Percentiles rank a stretch among this genome's conserved stretches.
Evolutionary conservation across 2,888 invertebrate species (phyloP).

Genomic region (Drosophila demipolita): DNA sequence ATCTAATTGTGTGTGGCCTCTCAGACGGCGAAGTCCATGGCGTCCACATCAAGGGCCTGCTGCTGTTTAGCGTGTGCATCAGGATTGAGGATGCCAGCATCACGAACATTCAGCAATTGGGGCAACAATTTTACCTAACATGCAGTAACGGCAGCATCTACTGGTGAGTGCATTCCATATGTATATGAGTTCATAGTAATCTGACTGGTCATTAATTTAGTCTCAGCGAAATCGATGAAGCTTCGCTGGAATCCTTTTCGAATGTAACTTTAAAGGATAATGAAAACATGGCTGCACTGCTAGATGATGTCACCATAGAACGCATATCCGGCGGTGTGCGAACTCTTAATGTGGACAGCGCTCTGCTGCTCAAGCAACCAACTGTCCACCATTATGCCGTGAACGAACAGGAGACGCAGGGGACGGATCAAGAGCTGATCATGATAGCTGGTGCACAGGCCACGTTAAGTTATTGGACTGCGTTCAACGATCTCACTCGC

Average conservation of each 20-base stretch:
- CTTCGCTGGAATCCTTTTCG: conserved; percentile 63
- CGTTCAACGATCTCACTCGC: conserved; percentile 53
- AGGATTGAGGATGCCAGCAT: conserved; percentile 77
- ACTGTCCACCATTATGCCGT: conserved; percentile 30
- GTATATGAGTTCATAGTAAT: neutral
- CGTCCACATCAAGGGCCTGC: conserved; percentile 82
- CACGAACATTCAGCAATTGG: conserved; percentile 74
- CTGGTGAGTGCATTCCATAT: conserved; percentile 59
- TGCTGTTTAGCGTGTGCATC: conserved; percentile 81
- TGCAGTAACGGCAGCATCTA: conserved; percentile 83
- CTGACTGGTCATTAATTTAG: conserved; percentile 40
- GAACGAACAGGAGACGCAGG: conserved; percentile 54
- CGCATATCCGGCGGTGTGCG: conserved; percentile 62
- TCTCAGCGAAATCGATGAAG: conserved; percentile 81
- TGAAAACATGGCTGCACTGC: conserved; percentile 69
- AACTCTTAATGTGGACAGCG: conserved; percentile 54
- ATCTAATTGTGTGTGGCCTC: conserved; percentile 83
- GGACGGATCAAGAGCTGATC: conserved; percentile 28
- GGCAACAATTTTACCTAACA: conserved; percentile 72
- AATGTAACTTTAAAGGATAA: conserved; percentile 77
- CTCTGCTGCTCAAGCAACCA: conserved; percentile 48
- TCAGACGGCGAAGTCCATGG: conserved; percentile 84
- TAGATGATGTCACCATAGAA: conserved; percentile 75
- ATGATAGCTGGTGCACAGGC: conserved; percentile 62
- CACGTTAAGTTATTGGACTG: conserved; percentile 63